Evolutionary conservation across 2,888 invertebrate species (phyloP).

Genomic region (Noctua pronuba): DNA sequence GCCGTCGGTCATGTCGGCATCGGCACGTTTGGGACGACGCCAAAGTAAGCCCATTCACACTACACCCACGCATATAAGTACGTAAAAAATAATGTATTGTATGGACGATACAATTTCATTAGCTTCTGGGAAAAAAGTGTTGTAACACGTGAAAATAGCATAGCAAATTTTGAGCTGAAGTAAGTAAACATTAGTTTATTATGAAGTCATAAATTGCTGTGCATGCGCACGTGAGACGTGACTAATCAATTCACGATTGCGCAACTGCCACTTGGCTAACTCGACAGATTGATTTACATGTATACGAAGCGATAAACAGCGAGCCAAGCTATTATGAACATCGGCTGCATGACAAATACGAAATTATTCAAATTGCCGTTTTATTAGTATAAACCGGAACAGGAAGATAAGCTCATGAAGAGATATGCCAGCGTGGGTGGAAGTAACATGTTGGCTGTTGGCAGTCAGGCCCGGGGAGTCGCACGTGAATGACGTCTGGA

Average conservation of each 20-base stretch:
- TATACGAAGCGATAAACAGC: conserved; percentile 28
- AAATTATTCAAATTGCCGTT: conserved; percentile 45
- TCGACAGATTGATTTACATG: conserved; percentile 42
- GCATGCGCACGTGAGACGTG: conserved; percentile 50
- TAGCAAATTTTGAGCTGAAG: conserved; percentile 9
- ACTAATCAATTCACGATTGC: conserved; percentile 57
- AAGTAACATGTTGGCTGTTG: conserved; percentile 72
- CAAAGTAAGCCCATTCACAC: conserved; percentile 88
- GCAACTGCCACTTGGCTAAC: conserved; percentile 50
- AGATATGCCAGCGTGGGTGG: conserved; percentile 72
- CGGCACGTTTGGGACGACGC: conserved; percentile 84
- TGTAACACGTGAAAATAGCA: conserved; percentile 21
- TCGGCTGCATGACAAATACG: conserved; percentile 16
- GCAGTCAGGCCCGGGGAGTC: conserved; percentile 59
- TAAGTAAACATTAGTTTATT: conserved; percentile 50
- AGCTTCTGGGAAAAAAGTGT: conserved; percentile 36
- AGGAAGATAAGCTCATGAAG: conserved; percentile 77
- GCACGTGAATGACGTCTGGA: conserved; percentile 81
- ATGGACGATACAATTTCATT: conserved; percentile 52
- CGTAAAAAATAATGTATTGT: conserved; percentile 76
- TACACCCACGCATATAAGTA: conserved; percentile 74
- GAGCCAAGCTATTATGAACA: conserved; percentile 18
- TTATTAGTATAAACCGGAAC: conserved; percentile 77
- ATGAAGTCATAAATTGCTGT: conserved; percentile 41
- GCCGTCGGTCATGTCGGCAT: conserved; percentile 73